Evolutionary conservation across 1,140 invertebrate genomes (phyloP).

Genomic region (Apis laboriosa): DNA sequence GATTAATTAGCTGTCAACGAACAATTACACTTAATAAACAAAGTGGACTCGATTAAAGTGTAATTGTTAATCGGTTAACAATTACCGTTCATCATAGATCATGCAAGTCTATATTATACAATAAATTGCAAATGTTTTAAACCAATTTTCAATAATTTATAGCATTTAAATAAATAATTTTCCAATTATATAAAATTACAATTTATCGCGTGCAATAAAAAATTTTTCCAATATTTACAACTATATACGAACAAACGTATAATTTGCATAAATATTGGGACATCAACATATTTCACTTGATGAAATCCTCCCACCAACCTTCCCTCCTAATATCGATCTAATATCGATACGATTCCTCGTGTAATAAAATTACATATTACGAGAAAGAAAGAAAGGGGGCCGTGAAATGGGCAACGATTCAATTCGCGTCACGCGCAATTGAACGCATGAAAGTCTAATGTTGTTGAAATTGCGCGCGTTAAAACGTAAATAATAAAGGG

Average conservation of each 20-base stretch:
- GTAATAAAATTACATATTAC: too few relatives aligned
- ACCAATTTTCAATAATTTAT: too few relatives aligned
- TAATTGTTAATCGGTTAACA: neutral
- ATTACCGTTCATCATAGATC: neutral
- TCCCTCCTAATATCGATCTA: too few relatives aligned
- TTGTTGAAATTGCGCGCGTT: constrained; percentile 7
- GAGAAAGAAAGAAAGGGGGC: neutral
- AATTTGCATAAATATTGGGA: too few relatives aligned
- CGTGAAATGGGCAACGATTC: neutral
- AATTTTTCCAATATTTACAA: too few relatives aligned
- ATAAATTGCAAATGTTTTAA: too few relatives aligned
- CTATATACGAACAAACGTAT: too few relatives aligned
- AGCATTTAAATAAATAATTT: too few relatives aligned
- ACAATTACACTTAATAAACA: neutral
- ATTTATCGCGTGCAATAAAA: too few relatives aligned
- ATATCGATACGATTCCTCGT: neutral
- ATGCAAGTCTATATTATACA: neutral
- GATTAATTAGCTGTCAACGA: neutral
- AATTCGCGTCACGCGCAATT: constrained; percentile 1
- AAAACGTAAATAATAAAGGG: constrained; percentile 8
- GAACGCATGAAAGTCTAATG: neutral
- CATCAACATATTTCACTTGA: too few relatives aligned
- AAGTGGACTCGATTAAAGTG: neutral
- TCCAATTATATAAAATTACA: too few relatives aligned
- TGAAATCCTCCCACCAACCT: too few relatives aligned